A percentile compares a stretch with the other conserved stretches of the same genome.
Evolutionary conservation across 2,888 invertebrate species (phyloP).

Genomic region (Camptogramma bilineatum): DNA sequence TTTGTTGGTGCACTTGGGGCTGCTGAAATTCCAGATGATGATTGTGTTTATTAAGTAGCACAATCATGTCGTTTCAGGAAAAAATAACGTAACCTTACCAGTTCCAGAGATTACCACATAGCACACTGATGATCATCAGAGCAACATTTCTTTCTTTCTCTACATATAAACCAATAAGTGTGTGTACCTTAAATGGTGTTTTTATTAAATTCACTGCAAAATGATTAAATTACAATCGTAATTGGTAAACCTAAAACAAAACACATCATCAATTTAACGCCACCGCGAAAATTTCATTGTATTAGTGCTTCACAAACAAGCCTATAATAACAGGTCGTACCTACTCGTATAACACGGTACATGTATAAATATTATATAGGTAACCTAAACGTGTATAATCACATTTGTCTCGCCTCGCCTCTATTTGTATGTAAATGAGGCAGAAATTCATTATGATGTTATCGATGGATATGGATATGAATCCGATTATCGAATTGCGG

Average conservation of each 20-base stretch:
- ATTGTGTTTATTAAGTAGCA: background rate
- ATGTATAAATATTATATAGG: background rate
- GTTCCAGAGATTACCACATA: too few relatives aligned
- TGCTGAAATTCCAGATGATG: conserved; percentile 7
- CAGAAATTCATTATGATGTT: conserved; percentile 59
- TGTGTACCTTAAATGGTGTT: too few relatives aligned
- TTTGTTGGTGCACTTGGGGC: conserved; percentile 17
- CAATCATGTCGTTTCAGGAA: too few relatives aligned
- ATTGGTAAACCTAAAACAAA: too few relatives aligned
- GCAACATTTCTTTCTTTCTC: too few relatives aligned
- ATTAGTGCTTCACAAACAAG: background rate
- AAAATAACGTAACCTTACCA: too few relatives aligned
- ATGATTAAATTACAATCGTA: too few relatives aligned
- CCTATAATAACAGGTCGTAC: background rate
- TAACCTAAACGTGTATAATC: conserved; percentile 49
- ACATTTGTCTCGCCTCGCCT: conserved; percentile 56
- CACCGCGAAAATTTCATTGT: background rate
- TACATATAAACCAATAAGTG: too few relatives aligned
- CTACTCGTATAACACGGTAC: background rate
- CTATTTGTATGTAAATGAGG: conserved; percentile 76
- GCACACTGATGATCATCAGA: too few relatives aligned
- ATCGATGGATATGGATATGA: conserved; percentile 29
- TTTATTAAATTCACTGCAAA: too few relatives aligned
- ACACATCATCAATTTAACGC: too few relatives aligned
- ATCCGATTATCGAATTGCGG: conserved; percentile 43